Evolutionary conservation across 2,888 invertebrate species (phyloP).

Genomic region (Lycia hirtaria): DNA sequence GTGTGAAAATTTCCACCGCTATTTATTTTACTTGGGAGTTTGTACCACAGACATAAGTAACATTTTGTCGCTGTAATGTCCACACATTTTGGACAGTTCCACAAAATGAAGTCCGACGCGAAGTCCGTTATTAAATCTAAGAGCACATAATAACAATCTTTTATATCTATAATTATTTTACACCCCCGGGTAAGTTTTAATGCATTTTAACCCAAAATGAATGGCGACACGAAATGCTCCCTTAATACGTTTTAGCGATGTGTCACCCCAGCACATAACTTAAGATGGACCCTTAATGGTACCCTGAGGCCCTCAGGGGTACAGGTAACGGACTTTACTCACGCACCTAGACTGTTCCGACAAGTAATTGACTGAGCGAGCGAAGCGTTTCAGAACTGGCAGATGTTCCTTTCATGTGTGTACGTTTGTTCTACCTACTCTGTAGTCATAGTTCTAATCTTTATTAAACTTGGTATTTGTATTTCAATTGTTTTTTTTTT

Average conservation of each 20-base stretch:
- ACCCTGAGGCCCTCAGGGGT: conserved; percentile 12
- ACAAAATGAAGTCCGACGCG: too few species aligned
- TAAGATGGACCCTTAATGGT: conserved; percentile 21
- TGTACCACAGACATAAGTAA: too few species aligned
- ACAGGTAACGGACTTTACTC: not conserved
- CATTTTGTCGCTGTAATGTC: too few species aligned
- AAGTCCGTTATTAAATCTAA: too few species aligned
- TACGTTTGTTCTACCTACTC: not conserved
- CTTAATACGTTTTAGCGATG: not conserved
- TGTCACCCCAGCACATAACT: conserved; percentile 19
- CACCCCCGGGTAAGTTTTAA: conserved; percentile 1
- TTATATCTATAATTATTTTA: not conserved
- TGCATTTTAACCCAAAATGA: conserved; percentile 4
- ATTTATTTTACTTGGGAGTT: too few species aligned
- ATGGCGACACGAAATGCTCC: not conserved
- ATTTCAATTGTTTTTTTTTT: too few species aligned
- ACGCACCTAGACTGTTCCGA: conserved; percentile 8
- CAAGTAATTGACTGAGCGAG: too few species aligned
- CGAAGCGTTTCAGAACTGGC: not conserved
- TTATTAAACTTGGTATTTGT: too few species aligned
- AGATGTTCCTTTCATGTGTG: not conserved
- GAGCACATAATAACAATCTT: too few species aligned
- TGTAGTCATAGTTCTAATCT: too few species aligned
- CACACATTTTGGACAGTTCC: too few species aligned
- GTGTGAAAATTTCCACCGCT: too few species aligned